Conservation (phyloP, 2,888 invertebrate genomes). For the Tetranychus piercei region DNA sequence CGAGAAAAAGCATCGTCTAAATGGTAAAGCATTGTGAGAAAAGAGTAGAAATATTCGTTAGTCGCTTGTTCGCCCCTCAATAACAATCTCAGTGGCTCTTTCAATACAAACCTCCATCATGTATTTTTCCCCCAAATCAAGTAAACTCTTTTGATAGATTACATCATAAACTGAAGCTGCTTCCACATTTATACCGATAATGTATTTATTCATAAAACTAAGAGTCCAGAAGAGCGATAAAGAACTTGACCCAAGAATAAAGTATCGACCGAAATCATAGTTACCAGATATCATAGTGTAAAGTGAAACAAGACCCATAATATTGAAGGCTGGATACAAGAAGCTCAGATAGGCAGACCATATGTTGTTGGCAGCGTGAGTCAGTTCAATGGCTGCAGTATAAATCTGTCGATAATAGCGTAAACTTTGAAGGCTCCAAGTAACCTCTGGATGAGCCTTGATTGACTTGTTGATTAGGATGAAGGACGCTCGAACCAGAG, state of each 20-base stretch:
- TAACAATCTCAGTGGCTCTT: neutral
- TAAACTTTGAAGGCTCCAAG: neutral
- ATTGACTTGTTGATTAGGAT: neutral
- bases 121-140: neutral
- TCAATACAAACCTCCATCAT: neutral
- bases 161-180: neutral
- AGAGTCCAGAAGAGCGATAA: neutral
- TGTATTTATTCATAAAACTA: neutral
- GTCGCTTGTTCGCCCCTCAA: neutral
- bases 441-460: neutral
- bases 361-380: neutral
- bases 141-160: neutral
- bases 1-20: neutral
- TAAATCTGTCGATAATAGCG: neutral
- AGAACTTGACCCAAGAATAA: neutral
- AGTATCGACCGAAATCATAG: neutral
- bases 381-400: neutral
- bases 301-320: neutral
- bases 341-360: neutral
- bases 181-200: neutral
- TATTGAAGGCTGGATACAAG: neutral
- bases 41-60: neutral
- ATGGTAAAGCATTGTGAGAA: neutral
- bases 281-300: neutral
- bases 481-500: neutral